Conservation (phyloP, 2,797 vertebrate species). For the Malurus splendens region DNA sequence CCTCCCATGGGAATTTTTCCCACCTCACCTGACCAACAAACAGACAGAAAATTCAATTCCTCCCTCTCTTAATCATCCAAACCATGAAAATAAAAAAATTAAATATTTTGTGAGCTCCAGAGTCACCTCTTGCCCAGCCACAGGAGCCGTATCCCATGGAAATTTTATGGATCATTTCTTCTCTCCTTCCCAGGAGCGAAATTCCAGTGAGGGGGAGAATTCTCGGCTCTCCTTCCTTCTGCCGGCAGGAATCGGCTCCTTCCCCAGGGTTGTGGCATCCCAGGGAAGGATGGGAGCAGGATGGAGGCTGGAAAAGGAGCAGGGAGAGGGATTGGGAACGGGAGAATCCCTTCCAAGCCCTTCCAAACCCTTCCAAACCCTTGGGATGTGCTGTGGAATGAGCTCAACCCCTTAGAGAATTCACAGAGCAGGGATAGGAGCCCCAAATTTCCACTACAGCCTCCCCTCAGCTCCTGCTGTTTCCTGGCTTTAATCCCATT, state of each 20-base stretch:
- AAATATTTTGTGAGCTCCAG: not conserved
- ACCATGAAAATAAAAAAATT: not conserved
- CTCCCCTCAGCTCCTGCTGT: too few relatives aligned
- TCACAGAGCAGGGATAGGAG: not conserved
- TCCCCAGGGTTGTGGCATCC: not conserved
- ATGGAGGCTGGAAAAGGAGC: not conserved
- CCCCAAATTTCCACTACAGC: not conserved
- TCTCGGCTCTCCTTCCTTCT: not conserved
- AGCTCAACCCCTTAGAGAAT: not conserved
- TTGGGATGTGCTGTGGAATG: fast-evolving
- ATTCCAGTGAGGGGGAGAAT: not conserved
- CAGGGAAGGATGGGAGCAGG: not conserved
- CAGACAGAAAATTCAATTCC: not conserved
- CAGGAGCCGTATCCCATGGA: not conserved
- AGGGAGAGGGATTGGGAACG: not conserved
- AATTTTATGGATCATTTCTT: conserved; percentile 33
- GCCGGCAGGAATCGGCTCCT: not conserved
- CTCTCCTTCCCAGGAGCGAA: conserved; percentile 34
- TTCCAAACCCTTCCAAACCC: not conserved
- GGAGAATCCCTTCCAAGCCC: not conserved
- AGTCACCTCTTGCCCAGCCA: not conserved
- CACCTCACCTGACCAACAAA: fast-evolving
- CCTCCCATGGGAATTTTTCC: fast-evolving
- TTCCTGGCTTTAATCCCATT: fast-evolving
- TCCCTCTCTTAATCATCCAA: not conserved